Conservation (phyloP, 2,797 vertebrate species). For the Enteromius paludinosus region DNA sequence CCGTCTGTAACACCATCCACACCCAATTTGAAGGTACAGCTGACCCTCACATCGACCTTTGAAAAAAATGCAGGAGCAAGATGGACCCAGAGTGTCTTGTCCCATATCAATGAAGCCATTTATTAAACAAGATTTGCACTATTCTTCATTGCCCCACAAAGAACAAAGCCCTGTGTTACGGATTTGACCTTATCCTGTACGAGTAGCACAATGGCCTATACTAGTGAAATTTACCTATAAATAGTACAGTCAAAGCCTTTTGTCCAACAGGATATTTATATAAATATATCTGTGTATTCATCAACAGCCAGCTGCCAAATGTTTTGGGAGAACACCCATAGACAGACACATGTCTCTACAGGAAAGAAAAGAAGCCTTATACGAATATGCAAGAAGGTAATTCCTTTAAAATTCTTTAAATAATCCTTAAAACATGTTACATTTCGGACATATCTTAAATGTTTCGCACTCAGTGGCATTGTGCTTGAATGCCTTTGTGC, state of each 20-base stretch:
- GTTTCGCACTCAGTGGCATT: not conserved
- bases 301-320: conserved; percentile 81
- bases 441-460: not conserved
- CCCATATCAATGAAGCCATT: not conserved
- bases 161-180: not conserved
- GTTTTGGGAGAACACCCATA: conserved; percentile 87
- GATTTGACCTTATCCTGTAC: not conserved
- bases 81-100: not conserved
- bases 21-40: conserved; percentile 73
- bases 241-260: conserved; percentile 5
- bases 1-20: conserved; percentile 58
- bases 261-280: conserved; percentile 12
- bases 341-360: conserved; percentile 94
- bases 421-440: not conserved
- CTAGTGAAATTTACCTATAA: conserved; percentile 20
- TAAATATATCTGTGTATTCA: conserved; percentile 38
- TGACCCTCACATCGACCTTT: not conserved
- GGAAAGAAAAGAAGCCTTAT: conserved; percentile 91
- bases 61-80: not conserved
- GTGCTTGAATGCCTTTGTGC: not conserved
- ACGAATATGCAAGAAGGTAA: conserved; percentile 92
- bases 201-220: conserved; percentile 3
- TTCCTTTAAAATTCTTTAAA: not conserved
- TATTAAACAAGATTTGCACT: not conserved
- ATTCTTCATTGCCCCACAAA: not conserved